These are phyloP conservation scores for Allophyes oxyacanthae DNA, from an alignment of 2,888 invertebrate genomes.

Conservation along the genomic window DNA sequence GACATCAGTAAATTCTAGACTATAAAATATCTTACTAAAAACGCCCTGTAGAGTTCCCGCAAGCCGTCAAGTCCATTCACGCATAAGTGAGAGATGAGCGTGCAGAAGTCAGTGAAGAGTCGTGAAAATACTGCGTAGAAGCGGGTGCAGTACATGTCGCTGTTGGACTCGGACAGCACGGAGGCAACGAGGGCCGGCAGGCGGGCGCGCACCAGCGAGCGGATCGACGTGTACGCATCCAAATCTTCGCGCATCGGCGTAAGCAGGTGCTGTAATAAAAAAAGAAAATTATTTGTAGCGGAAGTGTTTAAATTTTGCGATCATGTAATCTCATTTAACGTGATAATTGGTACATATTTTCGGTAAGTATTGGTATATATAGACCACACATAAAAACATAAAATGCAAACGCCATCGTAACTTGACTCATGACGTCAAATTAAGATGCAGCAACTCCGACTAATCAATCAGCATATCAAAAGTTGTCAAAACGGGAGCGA, in stretches of 20 bases:
- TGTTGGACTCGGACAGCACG: slow-evolving; percentile 61
- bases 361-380: too few species aligned
- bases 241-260: slow-evolving; percentile 61
- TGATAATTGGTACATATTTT: too few species aligned
- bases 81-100: slow-evolving; percentile 66
- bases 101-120: slow-evolving; percentile 72
- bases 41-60: slow-evolving; percentile 58
- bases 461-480: too few species aligned
- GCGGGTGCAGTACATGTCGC: slow-evolving; percentile 60
- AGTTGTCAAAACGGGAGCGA: too few species aligned
- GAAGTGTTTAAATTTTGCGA: too few species aligned
- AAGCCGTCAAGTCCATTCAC: slow-evolving; percentile 64
- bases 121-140: slow-evolving; percentile 70
- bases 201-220: slow-evolving; percentile 64
- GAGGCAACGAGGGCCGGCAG: slow-evolving; percentile 68
- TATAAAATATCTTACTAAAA: slow-evolving; percentile 62
- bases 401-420: too few species aligned
- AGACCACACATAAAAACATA: too few species aligned
- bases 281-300: neutral
- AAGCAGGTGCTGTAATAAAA: slow-evolving; percentile 51
- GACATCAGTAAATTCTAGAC: too few species aligned
- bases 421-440: too few species aligned
- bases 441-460: too few species aligned
- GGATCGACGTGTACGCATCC: slow-evolving; percentile 63
- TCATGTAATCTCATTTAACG: too few species aligned